Evolutionary conservation across 1,140 invertebrate species (phyloP).

Genomic region (Hetaerina americana): DNA sequence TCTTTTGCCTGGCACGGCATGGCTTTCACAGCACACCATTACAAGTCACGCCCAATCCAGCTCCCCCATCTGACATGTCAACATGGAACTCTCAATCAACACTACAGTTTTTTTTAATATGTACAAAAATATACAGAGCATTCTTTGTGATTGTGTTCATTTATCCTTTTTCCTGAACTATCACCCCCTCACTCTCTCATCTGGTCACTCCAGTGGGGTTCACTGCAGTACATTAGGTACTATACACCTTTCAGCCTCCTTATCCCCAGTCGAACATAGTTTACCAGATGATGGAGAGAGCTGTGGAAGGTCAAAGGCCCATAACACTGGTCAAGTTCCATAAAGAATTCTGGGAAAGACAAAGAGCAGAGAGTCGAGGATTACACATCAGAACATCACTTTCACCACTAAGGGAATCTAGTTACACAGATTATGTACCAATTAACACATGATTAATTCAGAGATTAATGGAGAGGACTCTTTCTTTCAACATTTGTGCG

Average conservation of each 20-base stretch:
- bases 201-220: no score
- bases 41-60: no score
- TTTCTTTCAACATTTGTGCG: no score
- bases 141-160: not conserved
- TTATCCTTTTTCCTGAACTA: not conserved
- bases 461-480: no score
- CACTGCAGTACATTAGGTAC: not conserved
- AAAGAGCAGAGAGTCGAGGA: constrained; percentile 17
- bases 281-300: constrained; percentile 56
- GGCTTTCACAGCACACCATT: not conserved
- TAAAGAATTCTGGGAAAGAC: constrained; percentile 62
- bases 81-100: no score
- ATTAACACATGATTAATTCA: no score
- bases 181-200: not conserved
- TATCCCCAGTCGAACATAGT: constrained; percentile 59
- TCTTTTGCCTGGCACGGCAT: no score
- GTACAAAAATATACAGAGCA: not conserved
- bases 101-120: no score
- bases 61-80: no score
- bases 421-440: no score
- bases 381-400: constrained; percentile 3
- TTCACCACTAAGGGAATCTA: not conserved
- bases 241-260: constrained; percentile 31
- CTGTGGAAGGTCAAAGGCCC: constrained; percentile 63
- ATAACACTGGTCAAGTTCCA: constrained; percentile 54